These are phyloP conservation scores for Edolisoma coerulescens DNA, from an alignment of 2,113 vertebrate species.

Conservation along the genomic window DNA sequence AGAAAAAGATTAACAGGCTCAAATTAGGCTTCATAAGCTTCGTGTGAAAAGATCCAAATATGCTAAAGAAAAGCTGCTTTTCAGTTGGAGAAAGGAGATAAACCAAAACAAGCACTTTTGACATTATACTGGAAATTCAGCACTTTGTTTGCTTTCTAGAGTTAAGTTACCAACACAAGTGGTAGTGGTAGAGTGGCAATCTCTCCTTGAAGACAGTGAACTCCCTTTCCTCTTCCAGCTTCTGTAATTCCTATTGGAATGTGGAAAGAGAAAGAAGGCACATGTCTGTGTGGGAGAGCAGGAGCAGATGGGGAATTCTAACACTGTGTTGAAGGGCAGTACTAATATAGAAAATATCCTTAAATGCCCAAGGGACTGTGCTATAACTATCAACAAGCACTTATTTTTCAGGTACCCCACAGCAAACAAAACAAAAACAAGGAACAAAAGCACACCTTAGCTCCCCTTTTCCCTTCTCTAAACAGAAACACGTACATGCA, in stretches of 20 bases:
- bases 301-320: constrained; percentile 36
- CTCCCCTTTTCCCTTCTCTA: not conserved
- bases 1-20: constrained; percentile 29
- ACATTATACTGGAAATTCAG: not conserved
- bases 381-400: constrained; percentile 6
- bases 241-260: not conserved
- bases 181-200: not conserved
- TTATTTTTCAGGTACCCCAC: not conserved
- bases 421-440: constrained; percentile 20
- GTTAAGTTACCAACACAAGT: not conserved
- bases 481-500: not conserved
- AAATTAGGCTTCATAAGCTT: not conserved
- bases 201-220: not conserved
- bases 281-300: constrained; percentile 14
- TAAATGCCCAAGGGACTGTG: not conserved
- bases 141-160: not conserved
- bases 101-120: not conserved
- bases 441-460: not conserved
- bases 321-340: not conserved
- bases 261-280: not conserved
- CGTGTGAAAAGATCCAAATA: not conserved
- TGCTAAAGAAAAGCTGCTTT: not conserved
- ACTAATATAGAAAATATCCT: constrained; percentile 17
- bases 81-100: not conserved
- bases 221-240: not conserved